phyloP scores from a whole-genome alignment of 2,797 vertebrate species.

The Rhinogobio ventralis region DNA sequence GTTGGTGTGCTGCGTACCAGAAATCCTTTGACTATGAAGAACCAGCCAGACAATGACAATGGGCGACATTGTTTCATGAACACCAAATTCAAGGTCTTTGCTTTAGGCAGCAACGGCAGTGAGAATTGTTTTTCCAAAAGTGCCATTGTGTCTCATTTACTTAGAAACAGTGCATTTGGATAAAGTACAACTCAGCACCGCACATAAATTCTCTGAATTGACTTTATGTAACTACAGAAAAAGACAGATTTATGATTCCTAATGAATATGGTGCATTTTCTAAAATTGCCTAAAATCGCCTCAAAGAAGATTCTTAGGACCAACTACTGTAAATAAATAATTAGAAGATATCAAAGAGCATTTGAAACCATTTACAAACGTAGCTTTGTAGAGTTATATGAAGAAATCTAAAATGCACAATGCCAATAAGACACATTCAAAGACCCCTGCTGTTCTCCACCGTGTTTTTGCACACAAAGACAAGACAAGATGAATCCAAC shows the following conservation, averaged over 20 bases:
- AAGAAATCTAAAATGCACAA: not conserved
- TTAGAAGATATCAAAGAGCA: not conserved
- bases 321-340: not conserved
- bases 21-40: constrained; percentile 14
- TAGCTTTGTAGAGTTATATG: not conserved
- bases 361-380: not conserved
- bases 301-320: not conserved
- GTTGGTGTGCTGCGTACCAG: constrained; percentile 15
- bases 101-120: not conserved
- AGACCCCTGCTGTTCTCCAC: constrained; percentile 18
- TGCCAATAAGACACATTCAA: constrained; percentile 24
- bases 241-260: not conserved
- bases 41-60: not conserved
- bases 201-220: not conserved
- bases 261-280: not conserved
- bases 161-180: not conserved
- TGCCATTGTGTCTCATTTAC: constrained; percentile 18
- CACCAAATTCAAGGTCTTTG: constrained; percentile 18
- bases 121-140: not conserved
- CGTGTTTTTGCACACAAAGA: constrained; percentile 1
- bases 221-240: not conserved
- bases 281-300: too few species aligned
- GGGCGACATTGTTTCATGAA: not conserved
- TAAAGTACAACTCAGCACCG: not conserved
- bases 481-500: constrained; percentile 31